phyloP scores from a whole-genome alignment of 2,113 vertebrate species.

The Pheucticus melanocephalus region DNA sequence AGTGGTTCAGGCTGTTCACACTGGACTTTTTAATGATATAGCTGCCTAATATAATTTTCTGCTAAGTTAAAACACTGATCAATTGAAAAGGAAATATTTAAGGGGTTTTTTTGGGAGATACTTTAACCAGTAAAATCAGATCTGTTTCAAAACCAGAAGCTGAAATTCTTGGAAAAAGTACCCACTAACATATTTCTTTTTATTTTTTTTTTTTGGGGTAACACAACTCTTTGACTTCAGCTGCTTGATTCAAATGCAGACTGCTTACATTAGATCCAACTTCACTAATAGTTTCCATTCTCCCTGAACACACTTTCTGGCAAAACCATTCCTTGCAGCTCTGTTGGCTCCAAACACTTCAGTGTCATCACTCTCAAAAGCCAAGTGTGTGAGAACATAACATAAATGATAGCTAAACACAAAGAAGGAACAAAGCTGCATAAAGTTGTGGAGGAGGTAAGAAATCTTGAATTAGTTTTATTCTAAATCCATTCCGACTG shows the following conservation, averaged over 20 bases:
- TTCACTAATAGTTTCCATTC: conserved; percentile 45
- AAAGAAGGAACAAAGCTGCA: background rate
- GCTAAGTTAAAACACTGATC: background rate
- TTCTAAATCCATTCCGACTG: background rate
- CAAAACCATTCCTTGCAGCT: background rate
- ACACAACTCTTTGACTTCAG: background rate
- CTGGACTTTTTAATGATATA: background rate
- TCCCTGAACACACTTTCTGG: background rate
- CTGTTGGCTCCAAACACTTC: background rate
- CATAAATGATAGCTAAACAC: background rate
- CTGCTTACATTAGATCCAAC: background rate
- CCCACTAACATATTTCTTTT: background rate
- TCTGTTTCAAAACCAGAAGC: background rate
- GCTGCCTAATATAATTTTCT: background rate
- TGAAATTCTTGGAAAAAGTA: background rate
- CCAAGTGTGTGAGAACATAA: background rate
- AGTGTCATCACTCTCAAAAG: background rate
- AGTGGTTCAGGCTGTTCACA: background rate
- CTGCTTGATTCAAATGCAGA: background rate
- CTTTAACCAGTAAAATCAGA: background rate
- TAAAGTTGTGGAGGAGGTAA: background rate
- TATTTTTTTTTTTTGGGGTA: background rate
- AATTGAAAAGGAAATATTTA: background rate
- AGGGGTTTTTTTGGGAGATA: background rate
- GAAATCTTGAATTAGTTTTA: background rate